Conservation (phyloP, 2,888 invertebrate genomes). For the Mechanitis mazaeus region DNA sequence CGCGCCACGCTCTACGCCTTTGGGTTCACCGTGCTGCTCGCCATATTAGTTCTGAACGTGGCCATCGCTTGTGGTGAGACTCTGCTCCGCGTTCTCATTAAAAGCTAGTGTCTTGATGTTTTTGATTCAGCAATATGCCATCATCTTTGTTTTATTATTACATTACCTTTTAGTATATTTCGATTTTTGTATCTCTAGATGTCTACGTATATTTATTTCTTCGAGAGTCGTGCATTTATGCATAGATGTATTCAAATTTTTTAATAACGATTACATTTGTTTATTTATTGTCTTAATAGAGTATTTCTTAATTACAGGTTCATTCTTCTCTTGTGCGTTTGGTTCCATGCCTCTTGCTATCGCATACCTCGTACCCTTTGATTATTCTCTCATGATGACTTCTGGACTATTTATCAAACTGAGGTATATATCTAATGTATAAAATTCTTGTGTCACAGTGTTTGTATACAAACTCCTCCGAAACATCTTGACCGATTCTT, state of each 20-base stretch:
- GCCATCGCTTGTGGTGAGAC: slow-evolving; percentile 89
- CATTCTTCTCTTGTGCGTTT: slow-evolving; percentile 90
- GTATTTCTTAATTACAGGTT: slow-evolving; percentile 68
- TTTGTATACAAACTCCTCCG: no score
- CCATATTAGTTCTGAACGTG: slow-evolving; percentile 88
- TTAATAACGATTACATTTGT: no score
- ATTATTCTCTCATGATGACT: slow-evolving; percentile 90
- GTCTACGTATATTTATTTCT: no score
- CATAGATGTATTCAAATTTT: no score
- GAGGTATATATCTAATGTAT: slow-evolving; percentile 69
- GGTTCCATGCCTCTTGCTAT: slow-evolving; percentile 87
- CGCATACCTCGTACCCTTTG: slow-evolving; percentile 90
- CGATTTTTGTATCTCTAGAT: no score
- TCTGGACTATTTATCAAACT: slow-evolving; percentile 90
- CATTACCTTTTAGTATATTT: no score
- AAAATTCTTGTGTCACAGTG: no score
- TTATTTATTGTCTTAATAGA: neutral
- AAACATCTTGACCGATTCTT: no score
- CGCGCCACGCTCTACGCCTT: slow-evolving; percentile 81
- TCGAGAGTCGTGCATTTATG: no score
- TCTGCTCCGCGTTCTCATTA: slow-evolving; percentile 13
- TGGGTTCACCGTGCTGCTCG: slow-evolving; percentile 80
- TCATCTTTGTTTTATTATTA: no score
- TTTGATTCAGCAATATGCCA: no score
- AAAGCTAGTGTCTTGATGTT: no score